Conservation (phyloP, 2,113 vertebrate genomes). For the Scomber scombrus region DNA sequence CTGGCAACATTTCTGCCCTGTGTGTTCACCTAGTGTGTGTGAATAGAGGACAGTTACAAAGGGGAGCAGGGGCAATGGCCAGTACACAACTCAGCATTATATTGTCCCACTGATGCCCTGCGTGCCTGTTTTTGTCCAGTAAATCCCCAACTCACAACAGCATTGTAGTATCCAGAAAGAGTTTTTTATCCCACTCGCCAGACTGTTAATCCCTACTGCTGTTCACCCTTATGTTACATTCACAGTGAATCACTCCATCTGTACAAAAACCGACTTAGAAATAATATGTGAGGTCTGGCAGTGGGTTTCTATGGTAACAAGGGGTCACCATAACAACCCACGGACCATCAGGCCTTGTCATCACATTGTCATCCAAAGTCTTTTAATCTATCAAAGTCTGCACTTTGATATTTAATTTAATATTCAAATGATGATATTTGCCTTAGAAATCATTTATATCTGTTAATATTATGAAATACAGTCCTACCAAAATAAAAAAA, state of each 20-base stretch:
- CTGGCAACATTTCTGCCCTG: conserved; percentile 53
- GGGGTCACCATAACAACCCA: conserved; percentile 58
- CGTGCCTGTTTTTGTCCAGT: conserved; percentile 64
- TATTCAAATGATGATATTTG: neutral
- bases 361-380: conserved; percentile 9
- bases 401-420: neutral
- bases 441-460: neutral
- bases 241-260: conserved; percentile 63
- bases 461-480: neutral
- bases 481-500: neutral
- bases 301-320: conserved; percentile 61
- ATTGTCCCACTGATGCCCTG: conserved; percentile 50
- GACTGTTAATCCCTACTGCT: conserved; percentile 71
- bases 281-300: conserved; percentile 33
- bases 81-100: conserved; percentile 69
- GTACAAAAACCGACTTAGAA: conserved; percentile 43
- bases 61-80: conserved; percentile 15
- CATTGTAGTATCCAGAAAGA: conserved; percentile 60
- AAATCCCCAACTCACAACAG: conserved; percentile 66
- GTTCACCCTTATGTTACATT: conserved; percentile 54
- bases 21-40: conserved; percentile 12
- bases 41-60: conserved; percentile 56
- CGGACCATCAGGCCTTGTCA: conserved; percentile 29
- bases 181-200: conserved; percentile 60
- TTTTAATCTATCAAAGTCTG: neutral